These are phyloP conservation scores for Adineta ricciae DNA, from an alignment of 2,888 invertebrate genomes.

Conservation along the genomic window DNA sequence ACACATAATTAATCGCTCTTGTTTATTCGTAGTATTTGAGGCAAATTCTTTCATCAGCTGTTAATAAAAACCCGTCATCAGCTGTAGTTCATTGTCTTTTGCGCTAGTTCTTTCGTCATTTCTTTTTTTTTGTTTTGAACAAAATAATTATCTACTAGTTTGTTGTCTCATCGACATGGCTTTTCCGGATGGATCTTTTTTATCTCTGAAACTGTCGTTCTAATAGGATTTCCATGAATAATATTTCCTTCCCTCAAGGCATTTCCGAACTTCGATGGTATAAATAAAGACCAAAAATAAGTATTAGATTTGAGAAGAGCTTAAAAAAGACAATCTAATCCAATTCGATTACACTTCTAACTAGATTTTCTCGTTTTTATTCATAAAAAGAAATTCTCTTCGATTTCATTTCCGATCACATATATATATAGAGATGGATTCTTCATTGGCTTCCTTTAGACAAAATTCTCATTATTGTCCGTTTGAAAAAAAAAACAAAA, in stretches of 20 bases:
- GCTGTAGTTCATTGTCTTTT: too few species aligned
- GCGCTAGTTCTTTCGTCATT: too few species aligned
- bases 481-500: background rate
- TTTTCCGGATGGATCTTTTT: background rate
- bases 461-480: too few species aligned
- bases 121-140: background rate
- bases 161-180: background rate
- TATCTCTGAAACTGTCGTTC: background rate
- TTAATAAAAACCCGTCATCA: too few species aligned
- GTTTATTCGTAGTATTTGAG: background rate
- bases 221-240: background rate
- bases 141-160: background rate
- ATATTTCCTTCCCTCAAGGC: background rate
- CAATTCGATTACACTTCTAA: background rate
- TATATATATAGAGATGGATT: too few species aligned
- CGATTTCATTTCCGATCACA: background rate
- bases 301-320: background rate
- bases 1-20: background rate
- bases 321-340: background rate
- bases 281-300: background rate
- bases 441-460: too few species aligned
- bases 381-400: background rate
- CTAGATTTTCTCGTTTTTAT: background rate
- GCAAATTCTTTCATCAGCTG: background rate
- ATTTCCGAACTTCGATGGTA: background rate